phyloP scores from a whole-genome alignment of 2,797 vertebrate genomes.

The Eulemur albifrons region DNA sequence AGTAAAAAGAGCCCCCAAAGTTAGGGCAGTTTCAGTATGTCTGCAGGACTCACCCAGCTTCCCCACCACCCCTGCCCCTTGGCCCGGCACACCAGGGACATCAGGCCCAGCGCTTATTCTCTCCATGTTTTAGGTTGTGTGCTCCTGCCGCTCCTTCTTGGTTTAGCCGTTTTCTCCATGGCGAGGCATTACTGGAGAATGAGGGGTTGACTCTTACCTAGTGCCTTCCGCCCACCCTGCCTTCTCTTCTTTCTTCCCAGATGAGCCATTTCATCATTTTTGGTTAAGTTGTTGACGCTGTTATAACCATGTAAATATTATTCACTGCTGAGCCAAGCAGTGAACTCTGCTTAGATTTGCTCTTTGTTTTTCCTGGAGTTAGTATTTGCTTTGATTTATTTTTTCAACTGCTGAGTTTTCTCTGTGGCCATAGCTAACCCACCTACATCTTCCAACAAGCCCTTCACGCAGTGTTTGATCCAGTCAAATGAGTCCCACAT shows the following conservation, averaged over 20 bases:
- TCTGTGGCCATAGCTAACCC: not conserved
- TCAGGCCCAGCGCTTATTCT: not conserved
- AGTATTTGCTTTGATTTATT: not conserved
- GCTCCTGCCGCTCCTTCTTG: not conserved
- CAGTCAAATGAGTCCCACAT: accelerated
- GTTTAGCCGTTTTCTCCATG: accelerated
- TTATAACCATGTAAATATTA: not conserved
- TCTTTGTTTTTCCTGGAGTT: constrained; percentile 38
- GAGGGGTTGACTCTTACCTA: not conserved
- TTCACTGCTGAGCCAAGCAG: not conserved
- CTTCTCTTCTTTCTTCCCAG: not conserved
- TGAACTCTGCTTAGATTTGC: not conserved
- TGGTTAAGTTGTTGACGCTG: not conserved
- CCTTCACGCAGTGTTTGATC: not conserved
- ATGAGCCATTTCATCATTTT: not conserved
- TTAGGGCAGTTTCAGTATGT: not conserved
- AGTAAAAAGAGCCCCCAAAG: not conserved
- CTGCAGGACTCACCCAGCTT: not conserved
- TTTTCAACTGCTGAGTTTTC: not conserved
- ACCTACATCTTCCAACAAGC: not conserved
- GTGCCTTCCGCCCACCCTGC: not conserved
- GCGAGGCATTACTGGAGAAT: not conserved
- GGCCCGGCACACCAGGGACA: not conserved
- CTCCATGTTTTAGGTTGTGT: not conserved
- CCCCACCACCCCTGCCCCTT: not conserved